Percentiles rank a stretch among this genome's conserved stretches.
Evolutionary conservation across 2,113 vertebrate genomes (phyloP).

Genomic region (Rhodinocichla rosea): DNA sequence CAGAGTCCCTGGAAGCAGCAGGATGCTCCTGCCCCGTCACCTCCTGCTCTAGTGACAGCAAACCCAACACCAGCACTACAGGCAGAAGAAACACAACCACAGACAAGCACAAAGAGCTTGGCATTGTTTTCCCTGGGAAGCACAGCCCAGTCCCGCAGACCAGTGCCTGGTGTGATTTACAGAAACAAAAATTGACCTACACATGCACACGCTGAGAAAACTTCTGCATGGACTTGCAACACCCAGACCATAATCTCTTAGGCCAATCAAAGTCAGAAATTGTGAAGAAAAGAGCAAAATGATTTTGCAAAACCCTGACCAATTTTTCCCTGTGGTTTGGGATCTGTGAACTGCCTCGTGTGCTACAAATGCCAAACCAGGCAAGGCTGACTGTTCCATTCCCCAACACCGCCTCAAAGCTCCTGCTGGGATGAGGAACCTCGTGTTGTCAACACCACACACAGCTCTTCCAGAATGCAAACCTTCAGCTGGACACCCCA

Average conservation of each 20-base stretch:
- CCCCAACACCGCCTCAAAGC: fast-evolving
- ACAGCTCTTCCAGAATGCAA: background rate
- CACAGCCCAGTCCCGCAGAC: background rate
- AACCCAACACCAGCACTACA: background rate
- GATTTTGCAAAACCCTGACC: background rate
- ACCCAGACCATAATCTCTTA: background rate
- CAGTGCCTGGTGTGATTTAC: background rate
- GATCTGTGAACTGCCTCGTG: background rate
- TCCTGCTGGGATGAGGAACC: background rate
- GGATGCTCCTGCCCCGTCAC: fast-evolving
- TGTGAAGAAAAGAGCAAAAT: background rate
- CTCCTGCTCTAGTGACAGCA: background rate
- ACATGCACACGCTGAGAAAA: fast-evolving
- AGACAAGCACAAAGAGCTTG: background rate
- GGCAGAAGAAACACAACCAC: background rate
- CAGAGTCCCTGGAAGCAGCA: background rate
- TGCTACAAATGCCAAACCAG: background rate
- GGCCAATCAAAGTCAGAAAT: background rate
- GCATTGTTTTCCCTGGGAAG: background rate
- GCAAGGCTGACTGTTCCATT: background rate
- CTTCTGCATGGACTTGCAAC: background rate
- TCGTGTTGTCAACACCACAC: background rate
- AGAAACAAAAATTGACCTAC: background rate
- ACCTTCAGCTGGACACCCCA: background rate
- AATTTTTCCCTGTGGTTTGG: background rate